Percentiles rank a stretch among this genome's conserved stretches.
phyloP scores from a whole-genome alignment of 2,113 vertebrate species.

The Puffinus mauretanicus region DNA sequence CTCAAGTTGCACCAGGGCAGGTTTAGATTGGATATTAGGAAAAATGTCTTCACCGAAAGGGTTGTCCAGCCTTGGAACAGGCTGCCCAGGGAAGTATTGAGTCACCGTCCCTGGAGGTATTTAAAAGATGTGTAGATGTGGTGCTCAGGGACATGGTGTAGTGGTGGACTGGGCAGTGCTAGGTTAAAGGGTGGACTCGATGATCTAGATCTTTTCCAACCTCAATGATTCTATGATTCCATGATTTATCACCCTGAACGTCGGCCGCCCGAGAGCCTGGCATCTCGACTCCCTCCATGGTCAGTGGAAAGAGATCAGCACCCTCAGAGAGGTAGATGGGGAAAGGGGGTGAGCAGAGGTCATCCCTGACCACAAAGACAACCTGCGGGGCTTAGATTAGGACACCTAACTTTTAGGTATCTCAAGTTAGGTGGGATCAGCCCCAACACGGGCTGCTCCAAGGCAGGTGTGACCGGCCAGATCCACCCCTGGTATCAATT shows the following conservation, averaged over 20 bases:
- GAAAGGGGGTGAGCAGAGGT: background rate
- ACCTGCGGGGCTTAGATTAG: background rate
- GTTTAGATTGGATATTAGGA: background rate
- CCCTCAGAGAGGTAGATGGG: background rate
- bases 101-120: background rate
- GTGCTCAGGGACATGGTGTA: background rate
- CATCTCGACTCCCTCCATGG: background rate
- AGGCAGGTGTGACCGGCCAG: background rate
- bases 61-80: background rate
- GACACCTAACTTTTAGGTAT: background rate
- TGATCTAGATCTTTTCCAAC: background rate
- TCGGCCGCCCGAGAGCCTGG: background rate
- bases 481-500: background rate
- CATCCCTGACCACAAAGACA: background rate
- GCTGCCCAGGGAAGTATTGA: background rate
- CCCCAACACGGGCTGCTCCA: background rate
- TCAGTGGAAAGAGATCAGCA: background rate
- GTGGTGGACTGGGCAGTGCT: background rate
- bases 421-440: background rate
- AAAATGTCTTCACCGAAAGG: background rate
- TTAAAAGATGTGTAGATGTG: background rate
- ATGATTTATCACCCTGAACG: background rate
- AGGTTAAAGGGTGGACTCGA: rapidly evolving
- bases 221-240: background rate
- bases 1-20: background rate